Evolutionary conservation across 1,140 invertebrate species (phyloP).

Genomic region (Drosophila kurseongensis): DNA sequence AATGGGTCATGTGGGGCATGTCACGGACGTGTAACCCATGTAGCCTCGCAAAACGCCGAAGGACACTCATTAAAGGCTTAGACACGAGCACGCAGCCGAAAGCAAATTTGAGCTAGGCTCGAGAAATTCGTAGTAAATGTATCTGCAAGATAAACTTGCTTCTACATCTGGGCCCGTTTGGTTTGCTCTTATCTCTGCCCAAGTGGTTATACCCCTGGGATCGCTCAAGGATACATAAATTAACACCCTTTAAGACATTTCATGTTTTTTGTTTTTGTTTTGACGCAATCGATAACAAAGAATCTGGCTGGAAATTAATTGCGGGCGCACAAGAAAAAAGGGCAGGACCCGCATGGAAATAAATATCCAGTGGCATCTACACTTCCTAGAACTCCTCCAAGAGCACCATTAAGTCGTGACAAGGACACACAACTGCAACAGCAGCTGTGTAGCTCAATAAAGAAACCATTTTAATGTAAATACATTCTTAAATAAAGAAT

Average conservation of each 20-base stretch:
- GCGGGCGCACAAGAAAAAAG: conserved; percentile 17
- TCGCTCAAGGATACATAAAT: conserved; percentile 45
- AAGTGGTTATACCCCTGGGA: conserved; percentile 5
- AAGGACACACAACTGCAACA: conserved; percentile 20
- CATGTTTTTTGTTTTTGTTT: conserved; percentile 50
- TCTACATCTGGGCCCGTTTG: conserved; percentile 12
- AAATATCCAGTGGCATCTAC: conserved; percentile 17
- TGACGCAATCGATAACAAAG: conserved; percentile 70
- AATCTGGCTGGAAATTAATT: conserved; percentile 67
- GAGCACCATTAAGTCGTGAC: conserved; percentile 3
- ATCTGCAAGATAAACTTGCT: conserved; percentile 26
- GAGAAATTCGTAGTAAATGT: conserved; percentile 25
- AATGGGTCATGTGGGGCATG: conserved; percentile 36
- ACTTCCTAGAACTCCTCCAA: conserved; percentile 27
- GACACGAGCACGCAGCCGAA: conserved; percentile 16
- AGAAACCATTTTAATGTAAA: background rate
- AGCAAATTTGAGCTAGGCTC: conserved; percentile 41
- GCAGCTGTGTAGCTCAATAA: conserved; percentile 5
- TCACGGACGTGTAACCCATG: conserved; percentile 41
- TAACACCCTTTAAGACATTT: conserved; percentile 35
- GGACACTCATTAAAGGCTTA: conserved; percentile 46
- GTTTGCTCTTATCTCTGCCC: conserved; percentile 14
- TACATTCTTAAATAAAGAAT: background rate
- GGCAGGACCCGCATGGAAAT: conserved; percentile 27
- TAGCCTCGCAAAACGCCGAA: conserved; percentile 14